Percentiles rank a stretch among this genome's conserved stretches.
These are phyloP conservation scores for Anorthoa munda DNA, from an alignment of 2,888 invertebrate genomes.

Conservation along the genomic window DNA sequence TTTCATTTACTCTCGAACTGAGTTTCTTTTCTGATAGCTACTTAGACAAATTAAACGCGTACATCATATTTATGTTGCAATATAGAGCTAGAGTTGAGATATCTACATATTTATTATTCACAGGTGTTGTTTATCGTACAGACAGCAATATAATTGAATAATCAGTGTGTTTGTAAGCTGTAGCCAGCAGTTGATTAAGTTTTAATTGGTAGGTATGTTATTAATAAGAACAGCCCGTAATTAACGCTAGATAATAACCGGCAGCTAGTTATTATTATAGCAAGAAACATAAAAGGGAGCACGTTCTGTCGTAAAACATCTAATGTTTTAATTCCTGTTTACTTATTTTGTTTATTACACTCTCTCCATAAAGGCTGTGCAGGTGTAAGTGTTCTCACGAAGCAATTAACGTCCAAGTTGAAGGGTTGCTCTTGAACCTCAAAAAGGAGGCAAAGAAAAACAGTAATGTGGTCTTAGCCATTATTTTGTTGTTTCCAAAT, in stretches of 20 bases:
- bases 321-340: constrained; percentile 78
- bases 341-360: constrained; percentile 83
- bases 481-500: constrained; percentile 74
- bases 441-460: constrained; percentile 80
- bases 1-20: constrained; percentile 60
- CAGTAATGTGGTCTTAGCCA: constrained; percentile 77
- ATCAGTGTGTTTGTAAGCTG: constrained; percentile 25
- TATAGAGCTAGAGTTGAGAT: constrained; percentile 40
- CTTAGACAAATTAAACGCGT: constrained; percentile 53
- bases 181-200: constrained; percentile 19
- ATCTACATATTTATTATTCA: constrained; percentile 45
- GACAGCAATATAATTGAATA: constrained; percentile 28
- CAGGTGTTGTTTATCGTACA: constrained; percentile 42
- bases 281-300: constrained; percentile 58
- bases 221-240: constrained; percentile 31
- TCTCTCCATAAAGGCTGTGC: constrained; percentile 74
- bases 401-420: constrained; percentile 87
- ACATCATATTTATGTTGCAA: constrained; percentile 51
- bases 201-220: constrained; percentile 16
- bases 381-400: constrained; percentile 86
- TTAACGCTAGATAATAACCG: constrained; percentile 40
- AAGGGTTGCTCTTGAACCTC: constrained; percentile 86
- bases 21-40: constrained; percentile 54
- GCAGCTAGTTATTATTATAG: constrained; percentile 49
- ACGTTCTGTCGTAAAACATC: constrained; percentile 70